phyloP scores from a whole-genome alignment of 2,113 vertebrate genomes.

The Rutilus rutilus region DNA sequence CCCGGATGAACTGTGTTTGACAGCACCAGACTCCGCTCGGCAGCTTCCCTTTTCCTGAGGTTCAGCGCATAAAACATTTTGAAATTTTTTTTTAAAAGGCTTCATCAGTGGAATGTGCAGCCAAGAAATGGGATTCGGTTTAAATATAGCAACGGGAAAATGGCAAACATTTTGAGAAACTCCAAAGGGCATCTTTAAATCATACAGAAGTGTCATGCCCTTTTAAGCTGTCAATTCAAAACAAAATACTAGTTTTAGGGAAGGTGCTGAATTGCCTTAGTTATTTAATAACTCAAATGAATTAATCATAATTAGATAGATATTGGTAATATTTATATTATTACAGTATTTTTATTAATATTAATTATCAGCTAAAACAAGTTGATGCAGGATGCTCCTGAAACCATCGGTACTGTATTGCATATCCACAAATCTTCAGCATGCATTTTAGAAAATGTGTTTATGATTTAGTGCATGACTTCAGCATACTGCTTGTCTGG shows the following conservation, averaged over 20 bases:
- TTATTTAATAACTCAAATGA: background rate
- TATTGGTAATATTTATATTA: background rate
- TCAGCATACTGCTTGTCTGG: constrained; percentile 2
- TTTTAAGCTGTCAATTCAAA: background rate
- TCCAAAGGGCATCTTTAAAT: constrained; percentile 1
- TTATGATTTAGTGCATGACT: constrained; percentile 1
- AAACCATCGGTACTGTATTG: background rate
- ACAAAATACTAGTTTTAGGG: background rate
- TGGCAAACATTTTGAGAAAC: background rate
- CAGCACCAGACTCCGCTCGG: background rate
- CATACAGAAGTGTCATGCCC: background rate
- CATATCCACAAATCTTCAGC: background rate
- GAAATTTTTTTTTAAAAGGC: background rate
- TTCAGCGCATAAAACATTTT: constrained; percentile 11
- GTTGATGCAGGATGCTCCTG: background rate
- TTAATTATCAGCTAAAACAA: background rate
- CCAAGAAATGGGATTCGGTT: constrained; percentile 13
- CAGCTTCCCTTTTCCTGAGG: constrained; percentile 5
- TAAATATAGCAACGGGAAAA: background rate
- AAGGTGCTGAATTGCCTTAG: background rate
- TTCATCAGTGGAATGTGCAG: background rate
- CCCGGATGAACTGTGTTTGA: constrained; percentile 11
- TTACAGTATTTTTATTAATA: background rate
- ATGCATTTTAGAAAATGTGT: background rate
- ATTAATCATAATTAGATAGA: background rate